Conservation (phyloP, 2,797 vertebrate genomes). For the Chelonia mydas region DNA sequence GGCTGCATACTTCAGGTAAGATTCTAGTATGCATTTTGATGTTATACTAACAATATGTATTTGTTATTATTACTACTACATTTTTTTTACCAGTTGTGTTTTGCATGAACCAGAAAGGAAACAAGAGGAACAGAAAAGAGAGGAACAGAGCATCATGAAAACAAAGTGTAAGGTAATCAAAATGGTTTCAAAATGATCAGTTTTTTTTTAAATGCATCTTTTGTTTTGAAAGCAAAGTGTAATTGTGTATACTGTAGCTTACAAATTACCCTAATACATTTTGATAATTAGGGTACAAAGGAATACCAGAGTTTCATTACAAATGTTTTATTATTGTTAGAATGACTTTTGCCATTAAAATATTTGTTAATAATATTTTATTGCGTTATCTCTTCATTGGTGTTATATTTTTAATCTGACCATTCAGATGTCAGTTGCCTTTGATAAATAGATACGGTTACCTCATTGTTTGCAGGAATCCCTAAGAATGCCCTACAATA, state of each 20-base stretch:
- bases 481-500: no score
- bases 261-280: background rate
- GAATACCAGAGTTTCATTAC: background rate
- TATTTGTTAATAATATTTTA: background rate
- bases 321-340: background rate
- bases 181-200: background rate
- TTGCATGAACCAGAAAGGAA: background rate
- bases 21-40: background rate
- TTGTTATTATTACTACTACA: background rate
- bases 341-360: background rate
- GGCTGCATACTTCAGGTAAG: background rate
- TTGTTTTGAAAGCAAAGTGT: background rate
- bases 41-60: background rate
- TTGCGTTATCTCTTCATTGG: background rate
- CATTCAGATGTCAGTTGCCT: background rate
- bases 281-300: background rate
- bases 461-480: background rate
- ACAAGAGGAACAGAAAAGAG: background rate
- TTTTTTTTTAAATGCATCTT: background rate
- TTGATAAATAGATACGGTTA: background rate
- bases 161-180: background rate
- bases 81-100: background rate
- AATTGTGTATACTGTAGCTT: background rate
- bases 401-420: background rate
- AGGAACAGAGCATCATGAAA: background rate